Evolutionary conservation across 2,113 vertebrate species (phyloP), one percentile per base, ranked within the genome.

Genomic region (Anthoscopus minutus): DNA sequence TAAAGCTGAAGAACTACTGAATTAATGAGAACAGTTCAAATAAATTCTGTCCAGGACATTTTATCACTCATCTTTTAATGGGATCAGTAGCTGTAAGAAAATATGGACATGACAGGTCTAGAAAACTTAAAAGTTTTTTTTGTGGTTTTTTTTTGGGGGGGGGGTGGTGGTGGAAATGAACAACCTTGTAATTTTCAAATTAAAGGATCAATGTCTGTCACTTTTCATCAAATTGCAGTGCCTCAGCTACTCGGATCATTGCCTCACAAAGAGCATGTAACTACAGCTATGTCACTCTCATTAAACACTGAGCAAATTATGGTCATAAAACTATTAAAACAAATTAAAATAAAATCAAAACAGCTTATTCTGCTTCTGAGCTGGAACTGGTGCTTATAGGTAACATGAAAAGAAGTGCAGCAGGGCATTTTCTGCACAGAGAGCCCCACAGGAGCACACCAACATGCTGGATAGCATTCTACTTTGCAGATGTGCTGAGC

Each of bases 241-340:
- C 44, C 74, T 91, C 61, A 30, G 61, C 42, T 83, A 70, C 86
- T 85, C 62, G 92, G 90, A 96, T 90, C 65, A 88, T 33, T 77
- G 30, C 21, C 77, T 94, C 85, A 72, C 17, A 82, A 71, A 83
- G 48, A 61, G n/a, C 77, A 85, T 66, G 33, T 73, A 87, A 92
- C 81, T 88, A 83, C 9, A 84, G 35, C n/a, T 56, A 56, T 72
- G 72, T 40, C 30, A 6, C 33, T 31, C 17, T 61, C 71, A 82
- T 80, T 74, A 95, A 93, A 83, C 64, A 67, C 9, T 13, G 50
- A 95, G 54, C 93, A 91, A 97, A 95, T 96, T 93, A 87, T 38
- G 24, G 45, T 56, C 50, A 73, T 65, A 64, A 89, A 92, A 71
- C 24, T 81, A 81, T 89, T 93, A 87, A 72, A 92, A n/a, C 22